phyloP scores from a whole-genome alignment of 2,797 vertebrate genomes.

The Cuculus canorus region DNA sequence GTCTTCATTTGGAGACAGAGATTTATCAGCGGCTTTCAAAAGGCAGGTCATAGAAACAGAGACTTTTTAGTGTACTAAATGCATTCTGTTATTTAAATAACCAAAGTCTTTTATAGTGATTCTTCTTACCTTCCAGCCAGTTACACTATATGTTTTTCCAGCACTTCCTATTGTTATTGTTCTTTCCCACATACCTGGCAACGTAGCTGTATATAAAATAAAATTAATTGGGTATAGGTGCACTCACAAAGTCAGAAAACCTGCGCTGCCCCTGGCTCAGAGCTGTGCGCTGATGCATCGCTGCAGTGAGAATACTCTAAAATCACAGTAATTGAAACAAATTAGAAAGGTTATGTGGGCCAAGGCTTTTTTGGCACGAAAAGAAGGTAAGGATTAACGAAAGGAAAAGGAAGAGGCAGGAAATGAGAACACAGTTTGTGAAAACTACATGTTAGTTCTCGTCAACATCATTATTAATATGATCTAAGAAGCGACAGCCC shows the following conservation, averaged over 20 bases:
- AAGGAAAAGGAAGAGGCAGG: neutral
- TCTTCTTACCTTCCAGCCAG: slow-evolving; percentile 92
- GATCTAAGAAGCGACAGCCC: neutral
- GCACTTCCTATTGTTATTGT: slow-evolving; percentile 93
- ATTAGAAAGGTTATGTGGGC: neutral
- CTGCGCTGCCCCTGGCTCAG: neutral
- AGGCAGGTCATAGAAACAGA: neutral
- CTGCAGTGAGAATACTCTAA: neutral
- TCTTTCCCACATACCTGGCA: slow-evolving; percentile 98
- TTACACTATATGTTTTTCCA: slow-evolving; percentile 94
- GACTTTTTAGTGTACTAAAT: neutral
- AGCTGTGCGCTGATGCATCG: neutral
- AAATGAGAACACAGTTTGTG: neutral
- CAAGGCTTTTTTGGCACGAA: neutral
- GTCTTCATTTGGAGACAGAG: neutral
- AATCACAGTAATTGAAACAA: neutral
- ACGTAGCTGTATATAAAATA: slow-evolving; percentile 80
- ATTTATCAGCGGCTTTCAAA: slow-evolving; percentile 5
- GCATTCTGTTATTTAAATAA: neutral
- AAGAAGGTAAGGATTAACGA: neutral
- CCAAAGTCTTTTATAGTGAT: neutral
- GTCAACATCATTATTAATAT: neutral
- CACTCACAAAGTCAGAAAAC: neutral
- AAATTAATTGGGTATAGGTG: neutral
- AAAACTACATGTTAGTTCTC: neutral